Evolutionary conservation across 2,113 vertebrate genomes (phyloP), one percentile per base, ranked within the genome.

Genomic region (Melanerpes formicivorus): DNA sequence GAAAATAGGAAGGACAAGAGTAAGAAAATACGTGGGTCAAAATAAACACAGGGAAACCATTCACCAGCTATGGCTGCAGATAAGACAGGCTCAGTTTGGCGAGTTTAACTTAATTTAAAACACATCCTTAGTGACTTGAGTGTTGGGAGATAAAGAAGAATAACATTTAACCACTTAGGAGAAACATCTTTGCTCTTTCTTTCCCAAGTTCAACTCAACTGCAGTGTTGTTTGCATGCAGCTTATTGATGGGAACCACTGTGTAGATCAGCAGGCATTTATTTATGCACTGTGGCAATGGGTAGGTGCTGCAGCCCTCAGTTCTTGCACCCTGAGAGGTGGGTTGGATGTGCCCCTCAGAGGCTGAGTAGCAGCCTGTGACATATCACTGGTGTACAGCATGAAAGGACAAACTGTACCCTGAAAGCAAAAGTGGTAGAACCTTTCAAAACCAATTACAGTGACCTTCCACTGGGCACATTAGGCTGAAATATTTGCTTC

Each of bases 401-500:
- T 30, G 26, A 69, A 89, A 74, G 48, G 22, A 60, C 71, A 90
- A 56, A 73, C 46, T 58, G 26, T 18, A 25, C 15, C 22, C 12
- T 79, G 54, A 89, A 89, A 91, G 7, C 18, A 89, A 70, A 82
- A 73, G 66, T 18, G 58, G 48, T 69, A 66, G 59, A 85, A 75
- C 10, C 3, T 79, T 92, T 83, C 6, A 0, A 89, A 92, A 88
- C 27, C 66, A 88, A 79, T 90, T 88, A 93, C 16, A 67, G 9
- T 74, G 74, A 92, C 87, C 80, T 95, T 92, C 27, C 7, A 46
- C 14, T 54, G 67, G 29, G 74, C 13, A 54, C 12, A 67, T 85
- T 77, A 82, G 11, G 32, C 29, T 88, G 82, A 95, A 90, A 83
- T 88, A 88, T 69, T 88, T 44, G 27, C 26, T 83, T 88, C 76